A percentile compares a stretch with the other conserved stretches of the same genome.
phyloP scores from a whole-genome alignment of 2,888 invertebrate species.

The Nomada ruficornis region DNA sequence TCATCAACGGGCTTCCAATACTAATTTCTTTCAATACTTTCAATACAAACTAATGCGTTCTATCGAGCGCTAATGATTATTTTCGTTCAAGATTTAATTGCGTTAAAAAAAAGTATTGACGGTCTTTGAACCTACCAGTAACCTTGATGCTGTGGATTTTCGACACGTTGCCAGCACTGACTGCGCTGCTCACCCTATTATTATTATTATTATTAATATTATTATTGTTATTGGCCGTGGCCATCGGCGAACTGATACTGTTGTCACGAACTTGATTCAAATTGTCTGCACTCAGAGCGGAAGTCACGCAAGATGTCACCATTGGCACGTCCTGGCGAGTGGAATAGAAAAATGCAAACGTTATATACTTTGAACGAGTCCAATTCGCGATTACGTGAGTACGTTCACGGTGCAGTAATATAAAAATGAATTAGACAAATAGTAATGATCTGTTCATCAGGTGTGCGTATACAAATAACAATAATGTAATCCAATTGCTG shows the following conservation, averaged over 20 bases:
- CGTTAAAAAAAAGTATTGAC: neutral
- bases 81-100: neutral
- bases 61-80: neutral
- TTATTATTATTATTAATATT: conserved; percentile 73
- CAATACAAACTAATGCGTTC: neutral
- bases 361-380: conserved; percentile 11
- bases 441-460: too few relatives aligned
- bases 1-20: neutral
- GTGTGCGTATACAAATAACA: too few relatives aligned
- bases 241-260: conserved; percentile 61
- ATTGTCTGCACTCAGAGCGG: conserved; percentile 80
- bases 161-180: conserved; percentile 79
- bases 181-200: conserved; percentile 77
- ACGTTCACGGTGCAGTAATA: neutral
- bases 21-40: neutral
- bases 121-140: conserved; percentile 72
- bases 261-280: conserved; percentile 78
- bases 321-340: conserved; percentile 72
- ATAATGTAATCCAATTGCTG: too few relatives aligned
- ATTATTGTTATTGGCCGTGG: conserved; percentile 48
- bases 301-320: conserved; percentile 80
- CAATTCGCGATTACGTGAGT: neutral
- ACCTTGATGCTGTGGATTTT: conserved; percentile 77
- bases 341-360: conserved; percentile 28
- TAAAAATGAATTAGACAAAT: neutral